Percentiles rank a stretch among this genome's conserved stretches.
Evolutionary conservation across 2,113 vertebrate genomes (phyloP).

Genomic region (Nettapus auritus): DNA sequence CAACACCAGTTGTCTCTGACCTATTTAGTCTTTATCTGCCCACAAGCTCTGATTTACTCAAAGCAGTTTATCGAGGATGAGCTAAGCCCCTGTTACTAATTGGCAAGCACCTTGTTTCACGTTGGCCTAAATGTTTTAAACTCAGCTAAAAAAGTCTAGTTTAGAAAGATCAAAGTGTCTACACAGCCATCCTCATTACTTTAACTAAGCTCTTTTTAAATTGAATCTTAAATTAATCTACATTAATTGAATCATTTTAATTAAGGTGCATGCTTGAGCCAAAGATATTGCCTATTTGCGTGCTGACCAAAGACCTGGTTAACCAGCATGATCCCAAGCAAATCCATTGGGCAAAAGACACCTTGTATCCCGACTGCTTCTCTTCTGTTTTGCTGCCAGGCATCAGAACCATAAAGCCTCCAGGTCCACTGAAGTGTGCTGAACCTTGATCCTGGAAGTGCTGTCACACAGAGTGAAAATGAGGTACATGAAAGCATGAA

Average conservation of each 20-base stretch:
- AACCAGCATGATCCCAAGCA: not conserved
- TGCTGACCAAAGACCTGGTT: conserved; percentile 36
- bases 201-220: conserved; percentile 50
- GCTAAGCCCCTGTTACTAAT: conserved; percentile 63
- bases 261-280: conserved; percentile 38
- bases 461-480: conserved; percentile 64
- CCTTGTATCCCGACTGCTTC: conserved; percentile 17
- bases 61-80: conserved; percentile 61
- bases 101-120: conserved; percentile 48
- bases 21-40: conserved; percentile 67
- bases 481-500: conserved; percentile 65
- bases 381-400: conserved; percentile 41
- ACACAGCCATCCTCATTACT: conserved; percentile 14
- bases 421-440: conserved; percentile 62
- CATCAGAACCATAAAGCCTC: conserved; percentile 55
- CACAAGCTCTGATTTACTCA: conserved; percentile 66
- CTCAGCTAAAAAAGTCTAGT: conserved; percentile 56
- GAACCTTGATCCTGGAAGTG: conserved; percentile 68
- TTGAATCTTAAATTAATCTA: conserved; percentile 37
- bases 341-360: conserved; percentile 3
- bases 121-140: conserved; percentile 63
- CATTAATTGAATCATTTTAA: conserved; percentile 51
- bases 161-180: conserved; percentile 53
- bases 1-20: conserved; percentile 69
- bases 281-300: not conserved